Evolutionary conservation across 2,113 vertebrate genomes (phyloP), one percentile per base, ranked within the genome.

Genomic region (Hypomesus transpacificus): DNA sequence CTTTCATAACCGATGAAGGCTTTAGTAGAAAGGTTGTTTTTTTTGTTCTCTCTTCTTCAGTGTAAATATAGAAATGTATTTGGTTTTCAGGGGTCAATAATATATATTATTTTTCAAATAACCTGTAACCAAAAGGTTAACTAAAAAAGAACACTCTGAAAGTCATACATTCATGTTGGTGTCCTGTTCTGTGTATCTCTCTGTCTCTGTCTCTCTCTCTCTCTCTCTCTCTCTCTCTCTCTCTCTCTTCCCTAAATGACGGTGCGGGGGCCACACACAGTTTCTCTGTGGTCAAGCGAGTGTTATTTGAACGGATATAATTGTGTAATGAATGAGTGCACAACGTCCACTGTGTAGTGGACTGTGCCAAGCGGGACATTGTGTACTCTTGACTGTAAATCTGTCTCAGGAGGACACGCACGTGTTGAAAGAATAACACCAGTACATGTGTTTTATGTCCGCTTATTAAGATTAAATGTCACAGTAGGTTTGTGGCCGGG

Each of bases 381-480:
- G 77, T 77, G 70, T 50, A 70, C 82, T 76, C n/a, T 53, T 56
- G 80, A 82, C 71, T 7, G 18, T 64, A 64, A 64, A 64, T 39
- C 62, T 64, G 20, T 64, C 3, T 4, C 34, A 53, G 73, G 61
- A 75, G 11, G 84, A 85, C 80, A 82, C 79, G 67, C 1, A 79
- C 2, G 81, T 73, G 78, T 57, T 63, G 66, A 76, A 84, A 73
- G 66, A 81, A 80, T 51, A 84, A 79, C 75, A 72, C 68, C 61
- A 65, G 66, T 71, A 24, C 68, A 26, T 61, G 69, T 71, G 74
- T 78, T 87, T 78, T 56, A n/a, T 79, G 77, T 78, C 73, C 66
- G 11, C 84, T 82, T 84, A 83, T 87, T 70, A 76, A 67, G 77
- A 88, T 87, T 80, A 87, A 86, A 80, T 78, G 85, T 84, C 66